These are phyloP conservation scores for Mastigias papua DNA, from an alignment of 30 jellyfish, hydroid and myxozoan species.

Conservation along the genomic window DNA sequence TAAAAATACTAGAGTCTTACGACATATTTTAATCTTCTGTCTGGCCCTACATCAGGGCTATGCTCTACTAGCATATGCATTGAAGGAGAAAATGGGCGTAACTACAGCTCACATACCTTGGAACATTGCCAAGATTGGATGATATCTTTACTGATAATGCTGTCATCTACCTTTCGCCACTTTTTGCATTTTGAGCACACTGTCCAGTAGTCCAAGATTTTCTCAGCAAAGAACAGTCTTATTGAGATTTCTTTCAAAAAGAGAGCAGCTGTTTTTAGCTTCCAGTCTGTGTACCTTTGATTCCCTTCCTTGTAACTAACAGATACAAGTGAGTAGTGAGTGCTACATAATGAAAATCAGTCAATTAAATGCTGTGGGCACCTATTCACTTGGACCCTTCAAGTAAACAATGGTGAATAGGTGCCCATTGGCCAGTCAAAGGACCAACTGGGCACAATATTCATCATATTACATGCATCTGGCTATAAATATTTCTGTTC, in stretches of 20 bases:
- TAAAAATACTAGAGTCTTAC: too few species aligned
- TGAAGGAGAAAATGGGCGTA: background rate
- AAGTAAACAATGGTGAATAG: too few species aligned
- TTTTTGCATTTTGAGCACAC: slow-evolving; percentile 74
- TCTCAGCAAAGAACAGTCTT: slow-evolving; percentile 91
- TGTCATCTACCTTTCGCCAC: slow-evolving; percentile 78
- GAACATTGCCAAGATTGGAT: slow-evolving; percentile 33
- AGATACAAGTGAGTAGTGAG: background rate
- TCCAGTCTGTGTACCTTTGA: slow-evolving; percentile 82
- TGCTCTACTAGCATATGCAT: too few species aligned
- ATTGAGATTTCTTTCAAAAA: slow-evolving; percentile 81
- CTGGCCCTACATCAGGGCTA: too few species aligned
- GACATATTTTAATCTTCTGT: too few species aligned
- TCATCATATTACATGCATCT: too few species aligned
- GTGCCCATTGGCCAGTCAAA: too few species aligned
- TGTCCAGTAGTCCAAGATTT: slow-evolving; percentile 82
- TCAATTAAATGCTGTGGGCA: too few species aligned
- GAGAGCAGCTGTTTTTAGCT: slow-evolving; percentile 75
- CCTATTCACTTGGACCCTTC: too few species aligned
- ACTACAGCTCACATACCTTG: background rate
- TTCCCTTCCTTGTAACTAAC: slow-evolving; percentile 85
- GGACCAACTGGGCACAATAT: too few species aligned
- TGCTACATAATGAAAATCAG: background rate
- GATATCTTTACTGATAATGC: slow-evolving; percentile 5
- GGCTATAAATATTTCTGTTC: too few species aligned